Evolutionary conservation across 53 echinoderm and acorn worm genomes (phyloP).

Genomic region (Crossaster papposus): DNA sequence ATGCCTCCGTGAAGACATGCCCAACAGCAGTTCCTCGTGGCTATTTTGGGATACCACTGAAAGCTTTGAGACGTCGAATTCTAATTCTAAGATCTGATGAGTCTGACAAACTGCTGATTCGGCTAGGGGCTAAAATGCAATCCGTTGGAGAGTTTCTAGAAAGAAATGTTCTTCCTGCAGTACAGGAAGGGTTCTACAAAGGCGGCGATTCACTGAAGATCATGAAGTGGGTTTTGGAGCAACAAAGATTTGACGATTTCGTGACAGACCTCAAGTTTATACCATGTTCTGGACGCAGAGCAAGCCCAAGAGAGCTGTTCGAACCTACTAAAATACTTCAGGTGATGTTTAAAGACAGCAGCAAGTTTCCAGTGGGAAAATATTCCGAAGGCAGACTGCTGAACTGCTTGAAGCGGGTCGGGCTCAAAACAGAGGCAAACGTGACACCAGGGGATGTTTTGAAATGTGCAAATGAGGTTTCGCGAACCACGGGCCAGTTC

Average conservation of each 20-base stretch:
- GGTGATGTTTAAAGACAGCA: conserved; percentile 35
- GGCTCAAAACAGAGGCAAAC: conserved; percentile 7
- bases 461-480: conserved; percentile 46
- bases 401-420: conserved; percentile 36
- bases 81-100: neutral
- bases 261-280: conserved; percentile 61
- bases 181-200: conserved; percentile 33
- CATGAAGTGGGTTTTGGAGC: conserved; percentile 57
- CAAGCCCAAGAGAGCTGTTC: conserved; percentile 63
- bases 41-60: conserved; percentile 42
- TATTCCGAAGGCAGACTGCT: conserved; percentile 40
- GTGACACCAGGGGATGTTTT: conserved; percentile 51
- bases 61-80: conserved; percentile 19
- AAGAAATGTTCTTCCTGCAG: conserved; percentile 47
- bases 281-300: conserved; percentile 9
- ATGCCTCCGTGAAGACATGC: neutral
- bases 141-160: conserved; percentile 18
- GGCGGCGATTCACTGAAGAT: neutral
- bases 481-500: no score
- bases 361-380: conserved; percentile 60
- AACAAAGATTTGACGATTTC: conserved; percentile 12
- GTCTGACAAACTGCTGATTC: conserved; percentile 16
- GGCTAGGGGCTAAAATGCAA: conserved; percentile 5
- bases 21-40: conserved; percentile 11
- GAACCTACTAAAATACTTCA: conserved; percentile 57